Evolutionary conservation across 2,888 invertebrate genomes (phyloP).

Genomic region (Dugesia japonica): DNA sequence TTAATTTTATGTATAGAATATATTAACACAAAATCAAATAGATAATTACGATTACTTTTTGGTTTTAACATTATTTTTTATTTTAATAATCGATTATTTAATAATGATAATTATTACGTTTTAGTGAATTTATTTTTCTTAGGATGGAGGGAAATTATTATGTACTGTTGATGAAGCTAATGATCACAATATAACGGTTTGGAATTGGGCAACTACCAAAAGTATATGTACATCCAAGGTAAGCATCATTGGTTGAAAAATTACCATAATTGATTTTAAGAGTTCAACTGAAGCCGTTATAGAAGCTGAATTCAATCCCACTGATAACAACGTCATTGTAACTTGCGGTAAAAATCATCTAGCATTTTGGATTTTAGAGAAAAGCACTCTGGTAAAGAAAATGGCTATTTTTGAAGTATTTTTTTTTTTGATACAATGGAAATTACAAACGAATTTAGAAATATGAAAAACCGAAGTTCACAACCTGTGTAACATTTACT

Average conservation of each 20-base stretch:
- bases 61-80: not conserved
- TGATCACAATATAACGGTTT: conserved; percentile 73
- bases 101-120: not conserved
- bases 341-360: conserved; percentile 78
- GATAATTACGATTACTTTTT: not conserved
- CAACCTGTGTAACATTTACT: conserved; percentile 70
- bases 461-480: conserved; percentile 75
- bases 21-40: not conserved
- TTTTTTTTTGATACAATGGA: not conserved
- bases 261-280: conserved; percentile 51
- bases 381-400: conserved; percentile 66
- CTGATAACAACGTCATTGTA: conserved; percentile 68
- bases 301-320: conserved; percentile 74
- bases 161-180: conserved; percentile 72
- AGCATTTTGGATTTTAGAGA: conserved; percentile 73
- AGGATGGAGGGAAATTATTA: conserved; percentile 66
- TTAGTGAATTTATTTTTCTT: conserved; percentile 35
- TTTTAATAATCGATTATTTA: not conserved
- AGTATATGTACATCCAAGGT: conserved; percentile 71
- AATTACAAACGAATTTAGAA: conserved; percentile 46
- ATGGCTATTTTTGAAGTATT: conserved; percentile 65
- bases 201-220: conserved; percentile 76
- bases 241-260: not conserved
- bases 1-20: too few relatives aligned
- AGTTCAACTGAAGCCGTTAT: conserved; percentile 78